Conservation (phyloP, 1,140 invertebrate genomes). For the Chlorops oryzae region DNA sequence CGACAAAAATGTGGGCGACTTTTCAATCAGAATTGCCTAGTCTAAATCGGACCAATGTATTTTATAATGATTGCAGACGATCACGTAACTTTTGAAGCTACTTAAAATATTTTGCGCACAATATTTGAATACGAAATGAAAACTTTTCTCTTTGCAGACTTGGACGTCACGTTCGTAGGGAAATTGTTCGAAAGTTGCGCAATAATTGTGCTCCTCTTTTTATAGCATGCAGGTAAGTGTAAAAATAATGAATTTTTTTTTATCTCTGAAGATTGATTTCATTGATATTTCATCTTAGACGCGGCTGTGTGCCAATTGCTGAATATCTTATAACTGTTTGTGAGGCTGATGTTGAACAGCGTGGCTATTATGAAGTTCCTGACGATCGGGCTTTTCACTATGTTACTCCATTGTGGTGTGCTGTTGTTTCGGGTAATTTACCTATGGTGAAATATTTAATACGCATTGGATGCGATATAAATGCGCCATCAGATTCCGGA, state of each 20-base stretch:
- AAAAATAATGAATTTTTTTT: too few species aligned
- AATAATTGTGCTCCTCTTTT: constrained; percentile 84
- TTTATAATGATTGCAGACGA: too few species aligned
- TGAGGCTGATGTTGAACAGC: constrained; percentile 76
- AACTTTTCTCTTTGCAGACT: too few species aligned
- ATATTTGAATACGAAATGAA: too few species aligned
- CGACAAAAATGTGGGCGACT: too few species aligned
- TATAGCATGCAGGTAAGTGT: constrained; percentile 76
- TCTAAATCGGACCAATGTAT: too few species aligned
- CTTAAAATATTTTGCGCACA: too few species aligned
- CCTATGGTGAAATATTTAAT: constrained; percentile 72
- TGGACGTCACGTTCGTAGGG: constrained; percentile 36
- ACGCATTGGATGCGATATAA: constrained; percentile 72
- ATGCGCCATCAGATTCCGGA: constrained; percentile 79
- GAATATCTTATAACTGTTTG: constrained; percentile 81
- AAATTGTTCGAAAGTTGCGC: constrained; percentile 38
- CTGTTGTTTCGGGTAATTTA: constrained; percentile 79
- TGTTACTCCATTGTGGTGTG: constrained; percentile 89
- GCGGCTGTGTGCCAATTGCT: constrained; percentile 79
- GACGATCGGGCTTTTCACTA: constrained; percentile 69
- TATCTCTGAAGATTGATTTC: too few species aligned
- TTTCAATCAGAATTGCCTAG: too few species aligned
- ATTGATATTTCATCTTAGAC: too few species aligned
- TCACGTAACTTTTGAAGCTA: too few species aligned
- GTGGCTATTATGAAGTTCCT: constrained; percentile 68